Percentiles rank a stretch among this genome's conserved stretches.
Conservation (phyloP, 2,888 invertebrate species). For the Arge pagana region DNA sequence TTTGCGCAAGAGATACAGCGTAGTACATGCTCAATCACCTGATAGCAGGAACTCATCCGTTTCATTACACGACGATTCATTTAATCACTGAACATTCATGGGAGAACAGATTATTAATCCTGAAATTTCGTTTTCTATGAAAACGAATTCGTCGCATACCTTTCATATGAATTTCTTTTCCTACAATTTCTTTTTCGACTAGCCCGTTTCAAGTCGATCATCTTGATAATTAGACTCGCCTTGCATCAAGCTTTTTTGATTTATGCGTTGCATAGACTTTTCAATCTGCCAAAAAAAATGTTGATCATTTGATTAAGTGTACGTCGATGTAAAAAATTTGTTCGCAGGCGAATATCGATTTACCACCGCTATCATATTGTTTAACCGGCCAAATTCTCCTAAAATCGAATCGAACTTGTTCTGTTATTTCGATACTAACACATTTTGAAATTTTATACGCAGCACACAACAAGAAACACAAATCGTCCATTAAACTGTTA, state of each 20-base stretch:
- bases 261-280: constrained; percentile 8
- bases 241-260: too few species aligned
- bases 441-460: too few species aligned
- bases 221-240: too few species aligned
- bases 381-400: too few species aligned
- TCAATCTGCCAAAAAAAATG: constrained; percentile 26
- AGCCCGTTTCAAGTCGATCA: neutral
- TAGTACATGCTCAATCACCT: constrained; percentile 45
- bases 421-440: too few species aligned
- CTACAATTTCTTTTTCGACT: neutral
- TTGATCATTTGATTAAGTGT: constrained; percentile 26
- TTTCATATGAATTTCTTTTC: constrained; percentile 7
- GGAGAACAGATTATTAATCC: neutral
- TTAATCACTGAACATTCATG: constrained; percentile 25
- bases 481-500: too few species aligned
- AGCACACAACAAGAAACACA: too few species aligned
- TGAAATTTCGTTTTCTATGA: neutral
- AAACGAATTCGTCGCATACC: neutral
- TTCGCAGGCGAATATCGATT: too few species aligned
- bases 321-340: constrained; percentile 21
- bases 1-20: constrained; percentile 49
- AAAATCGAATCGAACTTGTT: constrained; percentile 17
- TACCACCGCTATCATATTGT: too few species aligned
- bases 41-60: constrained; percentile 50
- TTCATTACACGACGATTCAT: constrained; percentile 47